These are phyloP conservation scores for Adela reaumurella DNA, from an alignment of 2,888 invertebrate species.

Conservation along the genomic window DNA sequence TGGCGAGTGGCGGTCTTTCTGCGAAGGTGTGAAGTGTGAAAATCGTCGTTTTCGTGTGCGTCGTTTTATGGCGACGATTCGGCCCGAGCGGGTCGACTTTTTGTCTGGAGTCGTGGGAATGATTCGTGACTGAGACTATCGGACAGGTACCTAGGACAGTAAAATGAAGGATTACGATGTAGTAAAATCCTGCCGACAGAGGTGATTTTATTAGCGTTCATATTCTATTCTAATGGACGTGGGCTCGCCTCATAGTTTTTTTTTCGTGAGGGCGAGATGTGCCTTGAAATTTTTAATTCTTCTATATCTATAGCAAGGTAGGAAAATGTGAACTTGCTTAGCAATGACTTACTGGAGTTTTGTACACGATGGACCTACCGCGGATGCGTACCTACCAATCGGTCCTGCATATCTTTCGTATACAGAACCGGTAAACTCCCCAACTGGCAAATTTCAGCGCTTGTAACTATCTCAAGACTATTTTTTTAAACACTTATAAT, in stretches of 20 bases:
- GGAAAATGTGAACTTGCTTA: no score
- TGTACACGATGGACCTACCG: no score
- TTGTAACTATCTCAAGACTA: no score
- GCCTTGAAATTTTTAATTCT: no score
- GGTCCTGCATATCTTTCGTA: no score
- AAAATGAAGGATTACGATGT: neutral
- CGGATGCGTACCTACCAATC: no score
- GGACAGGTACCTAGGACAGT: neutral
- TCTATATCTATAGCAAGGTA: no score
- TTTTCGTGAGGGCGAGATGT: neutral
- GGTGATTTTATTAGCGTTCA: neutral
- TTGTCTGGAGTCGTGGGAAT: slow-evolving; percentile 40
- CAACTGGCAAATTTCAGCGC: no score
- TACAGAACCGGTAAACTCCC: no score
- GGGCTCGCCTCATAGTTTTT: neutral
- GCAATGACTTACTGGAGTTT: no score
- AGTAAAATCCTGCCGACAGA: neutral
- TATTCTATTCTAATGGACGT: neutral
- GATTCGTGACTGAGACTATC: slow-evolving; percentile 4
- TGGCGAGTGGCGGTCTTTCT: slow-evolving; percentile 32
- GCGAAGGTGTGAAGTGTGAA: slow-evolving; percentile 56
- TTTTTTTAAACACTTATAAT: no score
- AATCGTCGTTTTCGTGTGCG: slow-evolving; percentile 35
- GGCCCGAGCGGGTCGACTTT: slow-evolving; percentile 23
- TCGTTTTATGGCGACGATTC: slow-evolving; percentile 3